Evolutionary conservation across 2,113 vertebrate genomes (phyloP), one percentile per base, ranked within the genome.

Genomic region (Parotia lawesii): DNA sequence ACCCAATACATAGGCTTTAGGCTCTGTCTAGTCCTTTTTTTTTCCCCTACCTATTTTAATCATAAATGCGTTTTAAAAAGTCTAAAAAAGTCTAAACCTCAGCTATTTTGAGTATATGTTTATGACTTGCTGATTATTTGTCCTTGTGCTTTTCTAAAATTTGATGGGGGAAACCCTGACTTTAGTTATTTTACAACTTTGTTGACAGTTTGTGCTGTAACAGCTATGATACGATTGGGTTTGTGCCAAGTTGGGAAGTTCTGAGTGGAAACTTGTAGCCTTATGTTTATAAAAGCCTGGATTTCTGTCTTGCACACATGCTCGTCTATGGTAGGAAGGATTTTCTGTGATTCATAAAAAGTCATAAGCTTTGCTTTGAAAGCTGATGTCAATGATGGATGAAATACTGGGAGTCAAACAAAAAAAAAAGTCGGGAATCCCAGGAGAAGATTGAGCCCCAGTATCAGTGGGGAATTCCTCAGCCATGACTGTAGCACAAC

Each of bases 261-360:
- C 88, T 97, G 58, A 95, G 89, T 95, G 90, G 90, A 96, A 97
- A 95, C 73, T 95, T 92, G 87, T 93, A 95, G 93, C 95, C 89
- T 95, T 93, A 85, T 96, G 92, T 94, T 96, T 96, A 94, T 84
- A 86, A 95, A 95, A 94, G 53, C 81, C 72, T 95, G 53, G 48
- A n/a, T 87, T 90, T 90, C 73, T 90, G 20, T 82, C 40, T 92
- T 60, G 48, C 7, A 58, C 81, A 78, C 79, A 71, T 51, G 74
- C 33, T 74, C 35, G 8, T 94, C 70, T 87, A 45, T 48, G 64
- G n/a, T 23, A 58, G 25, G 45, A 60, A 45, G 29, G 65, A 75
- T 92, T 79, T 90, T 76, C 66, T 85, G 66, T 74, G 74, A 95
- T 89, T 93, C 74, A 80, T 85, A 53, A 85, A 84, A 50, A 65